Percentiles rank a stretch among this genome's conserved stretches.
Evolutionary conservation across 2,888 invertebrate genomes (phyloP).

Genomic region (Clostera curtula): DNA sequence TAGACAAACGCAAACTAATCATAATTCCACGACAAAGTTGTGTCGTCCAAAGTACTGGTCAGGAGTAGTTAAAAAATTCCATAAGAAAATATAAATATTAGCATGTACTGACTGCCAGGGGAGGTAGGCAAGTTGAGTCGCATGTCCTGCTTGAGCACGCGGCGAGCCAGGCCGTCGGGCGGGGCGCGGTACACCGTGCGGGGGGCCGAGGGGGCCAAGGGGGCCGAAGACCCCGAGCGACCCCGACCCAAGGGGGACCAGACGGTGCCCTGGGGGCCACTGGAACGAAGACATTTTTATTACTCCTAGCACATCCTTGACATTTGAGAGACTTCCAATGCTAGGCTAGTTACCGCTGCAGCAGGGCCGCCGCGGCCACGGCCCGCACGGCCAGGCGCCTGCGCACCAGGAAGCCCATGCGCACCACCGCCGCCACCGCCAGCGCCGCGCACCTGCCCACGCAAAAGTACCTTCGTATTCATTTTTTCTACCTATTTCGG

Average conservation of each 20-base stretch:
- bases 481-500: too few relatives aligned
- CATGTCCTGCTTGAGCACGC: conserved; percentile 31
- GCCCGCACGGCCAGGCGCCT: conserved; percentile 39
- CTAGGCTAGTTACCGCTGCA: conserved; percentile 14
- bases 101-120: conserved; percentile 21
- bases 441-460: conserved; percentile 37
- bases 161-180: conserved; percentile 18
- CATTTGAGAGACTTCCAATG: conserved; percentile 6
- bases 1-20: too few relatives aligned
- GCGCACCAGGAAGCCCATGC: conserved; percentile 57
- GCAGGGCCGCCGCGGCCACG: conserved; percentile 31
- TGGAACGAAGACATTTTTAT: too few relatives aligned
- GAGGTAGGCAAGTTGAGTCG: conserved; percentile 27
- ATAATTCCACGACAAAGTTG: too few relatives aligned
- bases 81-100: not conserved
- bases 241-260: too few relatives aligned
- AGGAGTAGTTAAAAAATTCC: not conserved
- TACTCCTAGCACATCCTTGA: too few relatives aligned
- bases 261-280: too few relatives aligned
- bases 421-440: conserved; percentile 39
- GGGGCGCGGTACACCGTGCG: conserved; percentile 8
- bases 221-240: too few relatives aligned
- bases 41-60: too few relatives aligned
- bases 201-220: conserved; percentile 18
- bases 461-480: not conserved